Percentiles rank a stretch among this genome's conserved stretches.
phyloP scores from a whole-genome alignment of 2,888 invertebrate genomes.

The Cyaniris semiargus region DNA sequence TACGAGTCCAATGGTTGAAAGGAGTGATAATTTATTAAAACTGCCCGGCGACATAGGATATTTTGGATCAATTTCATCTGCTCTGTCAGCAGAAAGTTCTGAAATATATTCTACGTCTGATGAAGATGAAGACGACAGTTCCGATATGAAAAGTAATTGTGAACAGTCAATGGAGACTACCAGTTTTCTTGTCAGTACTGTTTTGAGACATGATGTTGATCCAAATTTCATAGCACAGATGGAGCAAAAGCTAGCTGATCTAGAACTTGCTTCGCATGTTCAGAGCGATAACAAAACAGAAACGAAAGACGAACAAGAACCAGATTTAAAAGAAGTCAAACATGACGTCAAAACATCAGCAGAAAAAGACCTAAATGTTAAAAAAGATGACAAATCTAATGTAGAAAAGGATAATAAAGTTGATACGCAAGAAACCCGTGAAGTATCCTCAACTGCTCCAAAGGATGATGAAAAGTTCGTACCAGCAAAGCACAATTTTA shows the following conservation, averaged over 20 bases:
- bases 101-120: slow-evolving; percentile 70
- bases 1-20: slow-evolving; percentile 60
- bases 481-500: slow-evolving; percentile 60
- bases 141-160: slow-evolving; percentile 71
- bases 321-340: slow-evolving; percentile 35
- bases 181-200: slow-evolving; percentile 79
- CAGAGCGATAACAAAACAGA: slow-evolving; percentile 39
- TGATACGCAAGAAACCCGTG: slow-evolving; percentile 31
- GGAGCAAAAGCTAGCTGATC: slow-evolving; percentile 59
- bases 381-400: slow-evolving; percentile 27
- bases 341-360: background rate
- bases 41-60: slow-evolving; percentile 63
- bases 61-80: slow-evolving; percentile 69
- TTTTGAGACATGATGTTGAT: slow-evolving; percentile 63
- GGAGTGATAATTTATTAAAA: slow-evolving; percentile 64
- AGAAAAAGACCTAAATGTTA: background rate
- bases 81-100: slow-evolving; percentile 71
- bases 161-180: slow-evolving; percentile 76
- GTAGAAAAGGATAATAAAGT: slow-evolving; percentile 31
- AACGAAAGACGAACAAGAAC: slow-evolving; percentile 31
- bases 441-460: slow-evolving; percentile 33
- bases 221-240: slow-evolving; percentile 58
- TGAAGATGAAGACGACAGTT: slow-evolving; percentile 72
- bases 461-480: slow-evolving; percentile 56
- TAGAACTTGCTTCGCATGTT: slow-evolving; percentile 48